Percentiles rank a stretch among this genome's conserved stretches.
Conservation (phyloP, 2,113 vertebrate species). For the Takifugu bimaculatus region DNA sequence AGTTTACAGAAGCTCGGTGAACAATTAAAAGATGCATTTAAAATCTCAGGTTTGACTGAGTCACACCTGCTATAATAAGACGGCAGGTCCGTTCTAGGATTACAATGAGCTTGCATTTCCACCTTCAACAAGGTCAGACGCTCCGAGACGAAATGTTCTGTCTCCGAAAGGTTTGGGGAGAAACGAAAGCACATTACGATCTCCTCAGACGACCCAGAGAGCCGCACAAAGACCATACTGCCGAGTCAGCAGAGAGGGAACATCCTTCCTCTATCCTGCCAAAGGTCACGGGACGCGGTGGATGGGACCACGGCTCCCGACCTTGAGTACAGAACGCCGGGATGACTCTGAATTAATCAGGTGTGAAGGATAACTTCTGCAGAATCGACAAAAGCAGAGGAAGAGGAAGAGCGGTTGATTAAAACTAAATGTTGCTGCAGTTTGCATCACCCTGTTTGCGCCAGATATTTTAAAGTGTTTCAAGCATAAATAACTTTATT, state of each 20-base stretch:
- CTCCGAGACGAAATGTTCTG: no score
- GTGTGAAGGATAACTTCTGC: neutral
- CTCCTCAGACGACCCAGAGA: constrained; percentile 20
- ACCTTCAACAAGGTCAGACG: no score
- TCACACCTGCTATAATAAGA: neutral
- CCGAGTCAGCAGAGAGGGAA: constrained; percentile 46
- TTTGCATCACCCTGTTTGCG: no score
- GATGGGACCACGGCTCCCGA: neutral
- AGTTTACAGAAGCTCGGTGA: constrained; percentile 16
- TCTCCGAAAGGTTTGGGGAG: no score
- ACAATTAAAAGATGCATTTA: constrained; percentile 18
- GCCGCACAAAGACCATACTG: constrained; percentile 18
- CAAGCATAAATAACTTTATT: no score
- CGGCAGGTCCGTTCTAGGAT: neutral
- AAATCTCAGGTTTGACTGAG: constrained; percentile 4
- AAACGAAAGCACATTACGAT: neutral
- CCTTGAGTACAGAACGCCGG: neutral
- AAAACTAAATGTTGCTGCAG: no score
- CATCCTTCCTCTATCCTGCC: constrained; percentile 59
- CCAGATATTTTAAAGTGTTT: no score
- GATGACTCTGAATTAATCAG: neutral
- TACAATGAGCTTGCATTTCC: neutral
- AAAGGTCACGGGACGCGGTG: constrained; percentile 27
- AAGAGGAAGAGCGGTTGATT: no score
- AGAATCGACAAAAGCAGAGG: no score